Evolutionary conservation across 2,888 invertebrate genomes (phyloP), one percentile per base, ranked within the genome.

Genomic region (Cheilosia pagana): DNA sequence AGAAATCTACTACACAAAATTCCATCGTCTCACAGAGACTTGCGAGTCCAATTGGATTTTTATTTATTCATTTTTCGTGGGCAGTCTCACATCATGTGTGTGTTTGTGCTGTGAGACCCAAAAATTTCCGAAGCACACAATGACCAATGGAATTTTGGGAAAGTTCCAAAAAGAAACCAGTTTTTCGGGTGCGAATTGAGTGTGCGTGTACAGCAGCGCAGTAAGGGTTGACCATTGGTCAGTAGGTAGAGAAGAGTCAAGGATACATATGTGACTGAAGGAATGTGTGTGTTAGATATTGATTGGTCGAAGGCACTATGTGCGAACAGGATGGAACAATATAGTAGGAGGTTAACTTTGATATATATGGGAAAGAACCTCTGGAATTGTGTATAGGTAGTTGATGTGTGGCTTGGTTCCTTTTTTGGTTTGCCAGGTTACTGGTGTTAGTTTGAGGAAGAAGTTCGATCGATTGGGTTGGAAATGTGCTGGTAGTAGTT

Each of bases 201-300:
- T 81, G 81, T 85, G 85, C 85, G 85, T 85, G 71, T 71, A 53
- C 19, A 5, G 12, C 45, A 6, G n/a, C 35, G 7, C 7, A 62
- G 75, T 85, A 81, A 85, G 85, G 85, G 85, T 81, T 85, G 85
- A 85, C 85, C 85, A 85, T 85, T 85, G 85, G 85, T 85, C 85
- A 85, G 60, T 79, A 60, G 79, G 45, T 41, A 53, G 79, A 50
- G 85, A 65, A 60, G 45, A 72, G 43, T 75, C 74, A 71, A 67
- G 85, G 85, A 83, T 79, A 70, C 19, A 67, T 52, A 67, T 57
- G 74, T 79, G 50, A 71, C 31, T 59, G 21, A 55, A 43, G 85
- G 85, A 85, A 85, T 85, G 75, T 81, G 62, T 85, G 70, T 63
- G 35, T 57, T 31, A 19, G 68, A 60, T 81, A 85, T 85, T 85